Evolutionary conservation across 2,797 vertebrate genomes (phyloP).

Genomic region (Gallirallus australis): DNA sequence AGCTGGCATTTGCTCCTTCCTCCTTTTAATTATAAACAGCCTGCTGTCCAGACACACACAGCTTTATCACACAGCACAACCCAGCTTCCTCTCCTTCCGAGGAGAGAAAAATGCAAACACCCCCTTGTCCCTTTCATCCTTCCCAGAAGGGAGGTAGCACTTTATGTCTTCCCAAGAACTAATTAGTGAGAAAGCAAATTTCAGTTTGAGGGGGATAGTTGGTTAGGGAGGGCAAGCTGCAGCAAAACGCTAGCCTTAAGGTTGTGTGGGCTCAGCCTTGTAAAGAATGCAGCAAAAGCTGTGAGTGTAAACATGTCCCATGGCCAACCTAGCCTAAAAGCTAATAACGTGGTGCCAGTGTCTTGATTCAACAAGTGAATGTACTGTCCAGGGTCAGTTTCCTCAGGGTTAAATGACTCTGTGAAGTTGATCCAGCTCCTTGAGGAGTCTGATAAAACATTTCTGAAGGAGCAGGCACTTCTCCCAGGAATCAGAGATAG

Average conservation of each 20-base stretch:
- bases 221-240: not conserved
- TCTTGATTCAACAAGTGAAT: not conserved
- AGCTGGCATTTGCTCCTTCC: not conserved
- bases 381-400: not conserved
- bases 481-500: not conserved
- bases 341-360: accelerated
- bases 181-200: not conserved
- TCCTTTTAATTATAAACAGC: not conserved
- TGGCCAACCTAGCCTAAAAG: not conserved
- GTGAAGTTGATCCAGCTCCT: not conserved
- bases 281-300: not conserved
- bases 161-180: not conserved
- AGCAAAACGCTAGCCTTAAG: not conserved
- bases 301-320: accelerated
- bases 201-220: not conserved
- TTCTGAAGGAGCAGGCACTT: not conserved
- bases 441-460: not conserved
- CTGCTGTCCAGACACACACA: not conserved
- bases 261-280: not conserved
- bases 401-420: not conserved
- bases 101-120: not conserved
- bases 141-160: not conserved
- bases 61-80: not conserved
- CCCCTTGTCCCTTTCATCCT: accelerated
- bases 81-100: not conserved